Evolutionary conservation across 2,797 vertebrate species (phyloP).

Genomic region (Sebastes itinus): DNA sequence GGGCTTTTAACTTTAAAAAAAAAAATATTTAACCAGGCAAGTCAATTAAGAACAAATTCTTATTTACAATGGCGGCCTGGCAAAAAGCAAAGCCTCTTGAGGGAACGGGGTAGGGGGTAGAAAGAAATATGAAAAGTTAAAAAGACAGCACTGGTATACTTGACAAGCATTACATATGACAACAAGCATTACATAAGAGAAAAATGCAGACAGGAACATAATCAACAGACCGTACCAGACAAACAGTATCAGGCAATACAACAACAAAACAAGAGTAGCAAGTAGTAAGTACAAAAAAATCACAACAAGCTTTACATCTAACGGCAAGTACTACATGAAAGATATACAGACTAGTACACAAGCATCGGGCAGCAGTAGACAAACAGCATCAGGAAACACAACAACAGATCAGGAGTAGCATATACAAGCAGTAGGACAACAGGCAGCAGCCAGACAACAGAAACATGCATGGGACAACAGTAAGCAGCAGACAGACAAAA

Average conservation of each 20-base stretch:
- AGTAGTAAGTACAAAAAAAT: too few species aligned
- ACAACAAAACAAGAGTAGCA: too few species aligned
- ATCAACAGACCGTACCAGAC: neutral
- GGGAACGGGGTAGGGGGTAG: too few species aligned
- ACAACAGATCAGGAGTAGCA: neutral
- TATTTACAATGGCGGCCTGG: too few species aligned
- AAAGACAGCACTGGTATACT: too few species aligned
- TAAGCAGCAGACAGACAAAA: neutral
- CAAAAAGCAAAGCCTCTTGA: neutral
- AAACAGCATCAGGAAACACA: too few species aligned
- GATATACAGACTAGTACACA: too few species aligned
- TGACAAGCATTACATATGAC: neutral
- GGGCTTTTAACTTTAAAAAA: neutral
- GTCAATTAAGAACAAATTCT: neutral
- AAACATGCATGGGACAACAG: neutral
- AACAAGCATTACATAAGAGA: neutral
- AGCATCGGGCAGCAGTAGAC: too few species aligned
- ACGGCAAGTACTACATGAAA: too few species aligned
- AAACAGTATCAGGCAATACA: neutral
- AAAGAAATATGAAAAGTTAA: too few species aligned
- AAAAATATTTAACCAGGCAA: too few species aligned
- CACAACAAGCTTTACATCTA: too few species aligned
- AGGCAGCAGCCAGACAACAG: neutral
- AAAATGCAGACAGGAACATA: neutral
- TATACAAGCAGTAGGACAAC: neutral